These are phyloP conservation scores for Xiphorhynchus erythropygius DNA, from an alignment of 2,797 vertebrate species.

Conservation along the genomic window DNA sequence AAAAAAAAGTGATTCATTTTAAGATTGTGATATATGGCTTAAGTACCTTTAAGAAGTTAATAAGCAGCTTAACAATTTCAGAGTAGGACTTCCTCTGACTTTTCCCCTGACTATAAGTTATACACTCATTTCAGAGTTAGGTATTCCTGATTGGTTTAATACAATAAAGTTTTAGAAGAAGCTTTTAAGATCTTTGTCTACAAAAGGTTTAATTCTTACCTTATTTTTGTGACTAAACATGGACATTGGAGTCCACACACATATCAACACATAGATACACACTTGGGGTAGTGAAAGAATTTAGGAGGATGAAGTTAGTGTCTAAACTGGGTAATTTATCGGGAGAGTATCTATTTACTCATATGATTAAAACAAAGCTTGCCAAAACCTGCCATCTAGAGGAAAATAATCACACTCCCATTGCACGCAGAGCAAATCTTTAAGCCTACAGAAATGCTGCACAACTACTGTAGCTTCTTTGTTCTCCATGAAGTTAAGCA, in stretches of 20 bases:
- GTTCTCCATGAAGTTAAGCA: not conserved
- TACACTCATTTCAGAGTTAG: not conserved
- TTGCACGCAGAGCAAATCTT: not conserved
- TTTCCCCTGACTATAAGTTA: not conserved
- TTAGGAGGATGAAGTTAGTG: not conserved
- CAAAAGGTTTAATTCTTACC: not conserved
- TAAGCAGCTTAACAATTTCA: not conserved
- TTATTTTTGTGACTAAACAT: not conserved
- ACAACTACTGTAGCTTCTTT: not conserved
- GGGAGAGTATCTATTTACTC: not conserved
- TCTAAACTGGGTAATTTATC: not conserved
- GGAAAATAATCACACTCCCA: not conserved
- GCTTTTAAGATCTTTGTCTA: not conserved
- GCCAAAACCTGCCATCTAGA: constrained; percentile 59
- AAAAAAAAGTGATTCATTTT: not conserved
- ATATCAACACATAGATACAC: not conserved
- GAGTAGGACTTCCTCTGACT: not conserved
- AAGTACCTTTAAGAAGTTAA: not conserved
- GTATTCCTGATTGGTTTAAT: not conserved
- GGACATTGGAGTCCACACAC: not conserved
- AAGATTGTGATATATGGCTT: not conserved
- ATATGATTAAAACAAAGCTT: not conserved
- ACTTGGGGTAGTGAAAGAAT: not conserved
- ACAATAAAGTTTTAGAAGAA: not conserved
- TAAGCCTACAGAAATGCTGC: not conserved